These are phyloP conservation scores for Pelosia muscerda DNA, from an alignment of 2,888 invertebrate species.

Conservation along the genomic window DNA sequence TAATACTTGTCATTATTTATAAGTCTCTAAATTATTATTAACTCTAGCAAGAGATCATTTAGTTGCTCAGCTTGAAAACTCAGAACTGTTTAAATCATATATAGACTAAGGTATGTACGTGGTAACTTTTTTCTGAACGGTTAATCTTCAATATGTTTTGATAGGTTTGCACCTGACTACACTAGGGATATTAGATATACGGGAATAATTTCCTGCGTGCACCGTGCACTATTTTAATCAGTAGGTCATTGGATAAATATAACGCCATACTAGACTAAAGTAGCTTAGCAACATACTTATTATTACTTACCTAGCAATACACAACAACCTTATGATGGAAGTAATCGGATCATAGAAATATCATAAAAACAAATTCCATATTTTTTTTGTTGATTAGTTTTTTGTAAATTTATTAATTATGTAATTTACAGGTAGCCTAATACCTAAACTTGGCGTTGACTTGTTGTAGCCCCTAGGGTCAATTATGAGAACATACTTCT, in stretches of 20 bases:
- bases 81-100: background rate
- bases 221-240: background rate
- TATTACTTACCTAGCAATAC: too few relatives aligned
- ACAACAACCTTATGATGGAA: too few relatives aligned
- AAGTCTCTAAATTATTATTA: constrained; percentile 9
- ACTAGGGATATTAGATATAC: background rate
- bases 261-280: background rate
- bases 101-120: too few relatives aligned
- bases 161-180: background rate
- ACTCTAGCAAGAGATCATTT: constrained; percentile 8
- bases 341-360: too few relatives aligned
- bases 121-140: background rate
- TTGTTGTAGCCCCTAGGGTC: constrained; percentile 17
- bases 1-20: background rate
- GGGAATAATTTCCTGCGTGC: background rate
- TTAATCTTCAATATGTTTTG: background rate
- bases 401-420: background rate
- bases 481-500: constrained; percentile 19
- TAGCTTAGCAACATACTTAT: background rate
- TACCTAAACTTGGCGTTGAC: constrained; percentile 27
- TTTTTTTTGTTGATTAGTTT: too few relatives aligned
- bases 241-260: background rate
- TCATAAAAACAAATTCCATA: too few relatives aligned
- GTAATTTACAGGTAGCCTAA: constrained; percentile 8
- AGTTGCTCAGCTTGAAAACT: constrained; percentile 7